Evolutionary conservation across 2,888 invertebrate species (phyloP).

Genomic region (Oxycera nigricornis): DNA sequence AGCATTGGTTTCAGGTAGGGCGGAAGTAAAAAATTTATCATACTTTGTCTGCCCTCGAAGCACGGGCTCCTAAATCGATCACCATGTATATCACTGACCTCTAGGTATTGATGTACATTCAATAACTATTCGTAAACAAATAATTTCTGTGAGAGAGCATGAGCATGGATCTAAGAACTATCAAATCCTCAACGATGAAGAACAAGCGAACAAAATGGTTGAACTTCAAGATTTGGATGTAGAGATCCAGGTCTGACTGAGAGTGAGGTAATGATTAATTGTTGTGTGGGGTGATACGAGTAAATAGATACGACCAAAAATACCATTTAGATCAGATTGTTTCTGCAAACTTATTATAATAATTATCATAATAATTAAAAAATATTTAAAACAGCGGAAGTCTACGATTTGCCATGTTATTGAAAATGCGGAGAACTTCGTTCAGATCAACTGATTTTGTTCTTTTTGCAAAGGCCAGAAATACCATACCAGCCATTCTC

Average conservation of each 20-base stretch:
- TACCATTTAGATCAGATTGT: too few relatives aligned
- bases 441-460: too few relatives aligned
- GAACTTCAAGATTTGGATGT: neutral
- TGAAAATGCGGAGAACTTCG: too few relatives aligned
- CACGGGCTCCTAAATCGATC: neutral
- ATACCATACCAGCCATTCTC: neutral
- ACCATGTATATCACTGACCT: neutral
- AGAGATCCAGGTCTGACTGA: neutral
- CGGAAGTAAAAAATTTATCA: neutral
- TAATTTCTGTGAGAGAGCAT: neutral
- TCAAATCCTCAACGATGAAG: neutral
- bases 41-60: neutral
- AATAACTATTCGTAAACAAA: neutral
- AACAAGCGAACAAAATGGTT: neutral
- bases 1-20: neutral
- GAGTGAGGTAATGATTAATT: neutral
- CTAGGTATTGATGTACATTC: neutral
- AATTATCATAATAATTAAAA: neutral
- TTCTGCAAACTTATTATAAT: neutral
- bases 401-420: too few relatives aligned
- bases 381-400: too few relatives aligned
- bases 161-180: neutral
- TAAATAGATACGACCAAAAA: too few relatives aligned
- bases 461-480: too few relatives aligned
- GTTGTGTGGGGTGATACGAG: too few relatives aligned